Evolutionary conservation across 2,888 invertebrate genomes (phyloP), one percentile per base, ranked within the genome.

Genomic region (Ormyrus thymus): DNA sequence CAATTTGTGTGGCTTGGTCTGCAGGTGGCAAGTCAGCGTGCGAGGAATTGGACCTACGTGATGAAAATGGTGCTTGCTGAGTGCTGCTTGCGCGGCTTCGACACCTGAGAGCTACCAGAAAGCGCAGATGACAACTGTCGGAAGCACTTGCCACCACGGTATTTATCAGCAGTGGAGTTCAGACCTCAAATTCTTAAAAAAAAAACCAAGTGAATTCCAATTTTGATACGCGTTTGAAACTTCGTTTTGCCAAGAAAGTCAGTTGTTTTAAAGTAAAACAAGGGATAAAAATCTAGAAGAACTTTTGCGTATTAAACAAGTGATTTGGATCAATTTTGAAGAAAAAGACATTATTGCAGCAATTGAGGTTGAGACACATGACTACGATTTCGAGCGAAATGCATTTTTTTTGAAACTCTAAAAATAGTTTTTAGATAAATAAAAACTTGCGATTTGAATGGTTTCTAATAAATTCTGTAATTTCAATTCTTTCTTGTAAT

Each of bases 1-100:
- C 88, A 89, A 89, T 90, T 90, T 89, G 87, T 90, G 90, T 90
- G 90, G 90, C 90, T 90, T 90, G 90, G 86, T 90, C 90, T 90
- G 88, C 90, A 90, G 90, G 90, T 90, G 88, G 87, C 89, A 89
- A 88, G 86, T 85, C 85, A 87, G 76, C 76, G 71, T 69, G 74
- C 62, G 73, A 81, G 66, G 76, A 78, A 78, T 71, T 74, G 81
- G 81, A 81, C 80, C 81, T 81, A 53, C 15, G 73, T 68, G 78
- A 81, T 78, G 80, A 81, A 78, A 80, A 70, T 71, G 81, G 72
- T 76, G 78, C 69, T 80, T 71, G 73, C 66, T 58, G 78, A 80
- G 73, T 78, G 80, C 76, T 81, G 80, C 78, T 74, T 74, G 69
- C 53, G 80, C 68, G 81, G 81, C 76, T 76, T 69, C 80, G 68